These are phyloP conservation scores for Neomonachus schauinslandi DNA, from an alignment of 2,113 vertebrate genomes.

Conservation along the genomic window DNA sequence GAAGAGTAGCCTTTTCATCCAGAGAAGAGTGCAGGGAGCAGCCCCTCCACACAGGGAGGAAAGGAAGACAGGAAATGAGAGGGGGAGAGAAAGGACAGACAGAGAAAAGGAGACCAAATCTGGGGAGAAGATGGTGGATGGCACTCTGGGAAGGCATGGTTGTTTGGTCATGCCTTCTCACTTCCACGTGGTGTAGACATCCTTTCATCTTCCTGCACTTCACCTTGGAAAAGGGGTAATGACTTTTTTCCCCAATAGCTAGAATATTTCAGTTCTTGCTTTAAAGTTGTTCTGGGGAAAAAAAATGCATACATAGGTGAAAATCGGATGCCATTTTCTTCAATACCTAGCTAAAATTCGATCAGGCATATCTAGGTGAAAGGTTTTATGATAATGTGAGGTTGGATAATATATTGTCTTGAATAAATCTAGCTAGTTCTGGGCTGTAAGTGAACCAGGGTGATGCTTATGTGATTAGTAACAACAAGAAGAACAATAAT, in stretches of 20 bases:
- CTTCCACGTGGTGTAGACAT: not conserved
- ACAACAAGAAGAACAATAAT: not conserved
- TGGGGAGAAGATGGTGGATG: not conserved
- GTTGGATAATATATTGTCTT: not conserved
- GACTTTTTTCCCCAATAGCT: too few relatives aligned
- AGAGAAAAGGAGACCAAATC: not conserved
- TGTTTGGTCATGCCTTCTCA: not conserved
- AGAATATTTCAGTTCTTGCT: not conserved
- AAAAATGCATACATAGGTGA: not conserved
- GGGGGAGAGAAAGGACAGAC: not conserved
- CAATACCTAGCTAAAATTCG: not conserved
- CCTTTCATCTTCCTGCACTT: not conserved
- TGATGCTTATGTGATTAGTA: not conserved
- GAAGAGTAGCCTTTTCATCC: constrained; percentile 88
- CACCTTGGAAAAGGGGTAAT: not conserved
- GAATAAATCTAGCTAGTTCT: not conserved
- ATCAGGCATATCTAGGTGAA: not conserved
- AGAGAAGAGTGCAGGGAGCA: constrained; percentile 61
- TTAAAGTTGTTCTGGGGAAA: not conserved
- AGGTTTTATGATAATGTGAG: not conserved
- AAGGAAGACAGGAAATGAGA: constrained; percentile 64
- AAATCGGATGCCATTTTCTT: constrained; percentile 27
- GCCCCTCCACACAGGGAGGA: not conserved
- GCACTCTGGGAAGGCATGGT: not conserved
- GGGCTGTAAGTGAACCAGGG: not conserved